phyloP scores from a whole-genome alignment of 2,797 vertebrate genomes.

The Epinephelus awoara region DNA sequence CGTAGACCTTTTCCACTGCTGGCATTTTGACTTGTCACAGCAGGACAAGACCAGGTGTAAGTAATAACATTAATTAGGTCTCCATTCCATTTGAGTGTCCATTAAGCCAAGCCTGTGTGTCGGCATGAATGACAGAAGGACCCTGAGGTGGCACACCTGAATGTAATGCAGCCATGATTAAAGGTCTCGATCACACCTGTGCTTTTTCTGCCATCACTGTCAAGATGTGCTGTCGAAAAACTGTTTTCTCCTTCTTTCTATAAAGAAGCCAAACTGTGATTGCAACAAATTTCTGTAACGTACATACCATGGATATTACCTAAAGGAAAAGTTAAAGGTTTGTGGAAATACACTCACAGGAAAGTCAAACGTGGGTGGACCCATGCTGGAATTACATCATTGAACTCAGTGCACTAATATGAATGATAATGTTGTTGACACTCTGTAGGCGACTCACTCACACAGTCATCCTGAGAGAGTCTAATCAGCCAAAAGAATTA shows the following conservation, averaged over 20 bases:
- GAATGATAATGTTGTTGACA: too few relatives aligned
- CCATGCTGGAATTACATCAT: too few relatives aligned
- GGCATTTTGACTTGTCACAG: slow-evolving; percentile 4
- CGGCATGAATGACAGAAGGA: background rate
- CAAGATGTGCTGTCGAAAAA: background rate
- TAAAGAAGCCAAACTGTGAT: background rate
- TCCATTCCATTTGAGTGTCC: slow-evolving; percentile 2
- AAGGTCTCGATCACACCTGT: background rate
- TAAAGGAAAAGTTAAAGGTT: background rate
- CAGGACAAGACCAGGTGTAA: slow-evolving; percentile 12
- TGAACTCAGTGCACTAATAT: too few relatives aligned
- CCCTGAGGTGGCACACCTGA: background rate
- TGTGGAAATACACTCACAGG: too few relatives aligned
- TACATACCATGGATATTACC: background rate
- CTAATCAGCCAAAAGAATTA: too few relatives aligned
- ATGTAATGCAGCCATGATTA: background rate
- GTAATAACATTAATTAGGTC: slow-evolving; percentile 6
- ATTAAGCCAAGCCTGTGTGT: background rate
- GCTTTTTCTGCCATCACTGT: background rate
- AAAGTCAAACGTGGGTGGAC: too few relatives aligned
- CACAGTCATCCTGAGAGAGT: too few relatives aligned
- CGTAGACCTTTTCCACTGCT: background rate
- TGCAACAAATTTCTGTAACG: background rate
- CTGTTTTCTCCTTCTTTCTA: background rate
- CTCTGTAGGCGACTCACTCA: too few relatives aligned